These are phyloP conservation scores for Lipotes vexillifer DNA, from an alignment of 2,113 vertebrate species.

Conservation along the genomic window DNA sequence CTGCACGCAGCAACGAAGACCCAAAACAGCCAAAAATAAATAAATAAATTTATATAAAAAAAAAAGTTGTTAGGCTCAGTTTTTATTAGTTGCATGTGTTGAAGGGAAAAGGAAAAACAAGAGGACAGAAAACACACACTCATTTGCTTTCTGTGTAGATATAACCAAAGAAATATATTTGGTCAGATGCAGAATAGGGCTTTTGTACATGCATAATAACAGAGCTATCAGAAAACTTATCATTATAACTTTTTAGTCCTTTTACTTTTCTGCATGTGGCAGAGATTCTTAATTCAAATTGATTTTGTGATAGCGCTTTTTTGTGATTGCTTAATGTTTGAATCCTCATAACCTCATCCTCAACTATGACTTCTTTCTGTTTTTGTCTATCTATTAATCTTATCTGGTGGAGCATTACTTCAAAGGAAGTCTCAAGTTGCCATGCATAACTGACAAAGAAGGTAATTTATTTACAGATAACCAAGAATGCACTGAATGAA, in stretches of 20 bases:
- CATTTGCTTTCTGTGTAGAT: background rate
- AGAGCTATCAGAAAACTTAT: background rate
- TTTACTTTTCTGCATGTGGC: background rate
- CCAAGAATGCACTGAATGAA: background rate
- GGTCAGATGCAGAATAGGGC: background rate
- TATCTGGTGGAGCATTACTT: background rate
- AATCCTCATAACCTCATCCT: background rate
- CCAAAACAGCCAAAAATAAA: too few species aligned
- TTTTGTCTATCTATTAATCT: constrained; percentile 5
- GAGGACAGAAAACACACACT: background rate
- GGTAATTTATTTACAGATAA: constrained; percentile 41
- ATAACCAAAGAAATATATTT: background rate
- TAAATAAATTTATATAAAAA: too few species aligned
- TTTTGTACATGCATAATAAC: background rate
- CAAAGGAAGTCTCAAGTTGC: constrained; percentile 1
- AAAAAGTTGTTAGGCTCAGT: background rate
- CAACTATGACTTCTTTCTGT: background rate
- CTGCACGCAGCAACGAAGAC: too few species aligned
- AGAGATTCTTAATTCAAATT: background rate
- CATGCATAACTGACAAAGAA: background rate
- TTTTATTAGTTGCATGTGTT: background rate
- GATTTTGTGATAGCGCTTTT: background rate
- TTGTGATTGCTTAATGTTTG: background rate
- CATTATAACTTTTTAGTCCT: background rate
- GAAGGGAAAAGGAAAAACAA: background rate